phyloP scores from a whole-genome alignment of 2,888 invertebrate species.

The Cataglyphis albicans region DNA sequence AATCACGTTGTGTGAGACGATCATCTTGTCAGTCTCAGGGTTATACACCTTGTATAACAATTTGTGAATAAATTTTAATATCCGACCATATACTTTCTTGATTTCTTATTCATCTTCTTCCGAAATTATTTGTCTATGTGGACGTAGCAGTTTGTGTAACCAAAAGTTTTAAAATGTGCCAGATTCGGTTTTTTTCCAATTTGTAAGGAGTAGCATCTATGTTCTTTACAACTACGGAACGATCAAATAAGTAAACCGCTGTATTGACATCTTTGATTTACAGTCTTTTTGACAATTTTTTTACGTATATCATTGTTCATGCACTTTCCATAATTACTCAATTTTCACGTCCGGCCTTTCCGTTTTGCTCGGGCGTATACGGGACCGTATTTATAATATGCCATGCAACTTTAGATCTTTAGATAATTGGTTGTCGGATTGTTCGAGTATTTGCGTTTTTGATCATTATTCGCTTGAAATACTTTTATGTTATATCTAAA shows the following conservation, averaged over 20 bases:
- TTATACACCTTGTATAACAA: too few relatives aligned
- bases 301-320: conserved; percentile 7
- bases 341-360: conserved; percentile 7
- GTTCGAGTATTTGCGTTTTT: background rate
- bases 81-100: background rate
- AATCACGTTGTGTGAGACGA: too few relatives aligned
- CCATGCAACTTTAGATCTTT: background rate
- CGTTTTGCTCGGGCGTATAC: background rate
- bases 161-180: background rate
- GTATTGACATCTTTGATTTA: conserved; percentile 10
- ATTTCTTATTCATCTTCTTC: background rate
- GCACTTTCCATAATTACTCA: conserved; percentile 10
- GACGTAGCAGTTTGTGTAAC: background rate
- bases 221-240: background rate
- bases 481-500: background rate
- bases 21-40: too few relatives aligned
- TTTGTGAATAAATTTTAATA: too few relatives aligned
- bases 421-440: background rate
- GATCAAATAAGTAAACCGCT: background rate
- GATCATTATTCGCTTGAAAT: background rate
- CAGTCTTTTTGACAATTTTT: background rate
- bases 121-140: background rate
- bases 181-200: background rate
- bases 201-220: background rate
- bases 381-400: background rate